Evolutionary conservation across 2,797 vertebrate genomes (phyloP).

Genomic region (Amblyopsis hoosieri): DNA sequence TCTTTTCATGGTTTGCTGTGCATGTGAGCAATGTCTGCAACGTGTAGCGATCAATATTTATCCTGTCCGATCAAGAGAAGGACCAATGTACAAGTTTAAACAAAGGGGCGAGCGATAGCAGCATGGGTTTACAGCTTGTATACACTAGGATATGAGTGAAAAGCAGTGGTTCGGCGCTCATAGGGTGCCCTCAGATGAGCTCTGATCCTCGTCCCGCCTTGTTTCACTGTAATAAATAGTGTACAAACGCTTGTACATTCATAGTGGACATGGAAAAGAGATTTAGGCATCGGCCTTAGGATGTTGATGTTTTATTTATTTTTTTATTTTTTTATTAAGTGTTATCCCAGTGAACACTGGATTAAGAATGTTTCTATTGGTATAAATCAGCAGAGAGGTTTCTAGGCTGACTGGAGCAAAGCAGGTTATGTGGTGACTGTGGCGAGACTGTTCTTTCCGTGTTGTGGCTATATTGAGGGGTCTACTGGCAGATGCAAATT

Average conservation of each 20-base stretch:
- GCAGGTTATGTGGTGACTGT: constrained; percentile 67
- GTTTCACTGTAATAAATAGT: constrained; percentile 78
- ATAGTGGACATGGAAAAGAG: constrained; percentile 74
- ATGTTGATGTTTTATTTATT: constrained; percentile 58
- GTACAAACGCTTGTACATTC: constrained; percentile 70
- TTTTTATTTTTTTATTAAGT: constrained; percentile 58
- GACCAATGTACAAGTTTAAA: constrained; percentile 75
- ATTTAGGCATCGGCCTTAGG: constrained; percentile 67
- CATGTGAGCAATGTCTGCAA: constrained; percentile 63
- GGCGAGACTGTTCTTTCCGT: constrained; percentile 73
- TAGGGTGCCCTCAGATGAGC: constrained; percentile 56
- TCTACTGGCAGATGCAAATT: constrained; percentile 35
- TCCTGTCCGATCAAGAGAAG: constrained; percentile 61
- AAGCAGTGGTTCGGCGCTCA: constrained; percentile 73
- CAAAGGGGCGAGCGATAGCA: constrained; percentile 63
- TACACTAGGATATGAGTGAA: constrained; percentile 66
- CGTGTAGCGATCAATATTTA: constrained; percentile 76
- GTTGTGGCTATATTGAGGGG: constrained; percentile 73
- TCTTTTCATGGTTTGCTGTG: constrained; percentile 63
- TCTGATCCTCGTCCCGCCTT: constrained; percentile 77
- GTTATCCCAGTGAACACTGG: constrained; percentile 75
- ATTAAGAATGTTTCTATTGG: constrained; percentile 74
- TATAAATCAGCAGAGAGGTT: constrained; percentile 65
- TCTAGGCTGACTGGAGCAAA: constrained; percentile 74
- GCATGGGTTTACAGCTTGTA: constrained; percentile 76